These are phyloP conservation scores for Emys orbicularis DNA, from an alignment of 2,797 vertebrate species.

Conservation along the genomic window DNA sequence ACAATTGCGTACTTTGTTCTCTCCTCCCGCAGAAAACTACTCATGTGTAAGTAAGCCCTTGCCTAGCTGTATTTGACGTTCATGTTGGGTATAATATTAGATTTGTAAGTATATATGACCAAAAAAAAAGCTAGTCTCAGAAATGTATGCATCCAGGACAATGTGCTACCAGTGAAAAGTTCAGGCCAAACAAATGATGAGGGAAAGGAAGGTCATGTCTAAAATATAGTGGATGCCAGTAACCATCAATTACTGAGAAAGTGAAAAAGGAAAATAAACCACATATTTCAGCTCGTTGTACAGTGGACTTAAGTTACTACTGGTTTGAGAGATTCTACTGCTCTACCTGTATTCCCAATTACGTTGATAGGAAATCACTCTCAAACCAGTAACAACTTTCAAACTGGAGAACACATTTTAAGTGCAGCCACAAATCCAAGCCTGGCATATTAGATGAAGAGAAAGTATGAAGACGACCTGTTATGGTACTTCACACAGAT, in stretches of 20 bases:
- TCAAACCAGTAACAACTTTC: neutral
- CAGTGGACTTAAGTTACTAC: neutral
- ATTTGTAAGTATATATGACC: neutral
- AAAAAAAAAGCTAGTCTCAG: neutral
- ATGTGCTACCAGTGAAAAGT: neutral
- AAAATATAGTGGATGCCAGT: neutral
- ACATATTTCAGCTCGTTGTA: neutral
- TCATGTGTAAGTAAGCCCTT: neutral
- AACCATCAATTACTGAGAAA: neutral
- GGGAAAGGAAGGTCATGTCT: neutral
- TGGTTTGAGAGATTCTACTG: neutral
- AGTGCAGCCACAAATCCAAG: neutral
- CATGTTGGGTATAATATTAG: fast-evolving
- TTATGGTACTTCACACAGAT: neutral
- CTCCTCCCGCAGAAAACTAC: neutral
- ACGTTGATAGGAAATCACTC: neutral
- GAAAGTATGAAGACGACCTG: neutral
- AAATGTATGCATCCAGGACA: neutral
- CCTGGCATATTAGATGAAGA: neutral
- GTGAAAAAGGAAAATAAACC: neutral
- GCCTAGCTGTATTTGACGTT: fast-evolving
- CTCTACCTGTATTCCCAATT: neutral
- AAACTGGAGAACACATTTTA: neutral
- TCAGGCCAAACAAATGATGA: neutral
- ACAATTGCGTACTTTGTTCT: neutral